Evolutionary conservation across 1,140 invertebrate genomes (phyloP), one percentile per base, ranked within the genome.

Genomic region (Sinonovacula constricta): DNA sequence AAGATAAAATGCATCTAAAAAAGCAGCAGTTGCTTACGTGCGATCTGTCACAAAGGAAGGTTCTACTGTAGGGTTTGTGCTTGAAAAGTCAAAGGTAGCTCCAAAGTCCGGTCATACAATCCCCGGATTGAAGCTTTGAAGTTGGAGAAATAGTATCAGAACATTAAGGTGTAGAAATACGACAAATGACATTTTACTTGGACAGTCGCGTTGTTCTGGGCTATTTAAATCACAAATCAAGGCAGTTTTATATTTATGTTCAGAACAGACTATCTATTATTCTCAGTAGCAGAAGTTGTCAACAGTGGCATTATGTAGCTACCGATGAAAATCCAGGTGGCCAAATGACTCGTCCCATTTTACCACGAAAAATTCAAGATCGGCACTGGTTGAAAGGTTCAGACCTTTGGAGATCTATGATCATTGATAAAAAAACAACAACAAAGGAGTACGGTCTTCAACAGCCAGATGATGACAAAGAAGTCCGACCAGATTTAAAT

Each of bases 61-160:
- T n/a, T 59, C 5, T 33, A 14, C 69, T 24, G 18, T 39, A 33
- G 45, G 26, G 1, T 75, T 66, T 45, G 53, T 83, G 5, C 31
- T 78, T 1, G 77, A 72, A 10, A 86, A 83, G 53, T 59, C 81
- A 1, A 66, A 81, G n/a, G 51, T 85, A n/a, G 68, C 85, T 5
- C 83, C 83, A 0, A 49, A 62, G 14, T 31, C 66, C 7, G 65
- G 49, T 22, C 39, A 83, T 18, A 75, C 66, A 7, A 79, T 85
- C n/a, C 85, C 79, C 5, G 24, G 62, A 18, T 28, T 81, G 28
- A 76, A 81, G 51, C 63, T 81, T 2, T 79, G 79, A 79, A 53
- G 28, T 81, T 24, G 71, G 66, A 18, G 39, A 83, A 36, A 67
- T 33, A 22, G 54, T 83, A 15, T 30, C 15, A 12, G 53, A 72